phyloP scores from a whole-genome alignment of 1,140 invertebrate species.

The Zaprionus lachaisei region DNA sequence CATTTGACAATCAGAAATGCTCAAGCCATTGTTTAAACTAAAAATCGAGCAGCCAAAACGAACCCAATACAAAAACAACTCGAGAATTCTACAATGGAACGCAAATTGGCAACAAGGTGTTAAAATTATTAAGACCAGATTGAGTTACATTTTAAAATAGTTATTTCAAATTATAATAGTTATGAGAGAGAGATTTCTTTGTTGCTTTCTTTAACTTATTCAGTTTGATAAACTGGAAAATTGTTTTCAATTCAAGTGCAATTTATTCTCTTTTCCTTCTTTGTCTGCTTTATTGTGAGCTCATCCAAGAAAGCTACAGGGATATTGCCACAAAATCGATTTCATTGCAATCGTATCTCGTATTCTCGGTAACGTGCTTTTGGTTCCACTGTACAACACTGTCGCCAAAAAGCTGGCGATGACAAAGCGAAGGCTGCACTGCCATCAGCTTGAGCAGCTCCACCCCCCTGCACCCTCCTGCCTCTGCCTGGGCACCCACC shows the following conservation, averaged over 20 bases:
- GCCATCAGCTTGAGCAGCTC: conserved; percentile 3
- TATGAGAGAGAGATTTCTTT: neutral
- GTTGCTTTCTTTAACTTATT: neutral
- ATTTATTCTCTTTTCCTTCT: neutral
- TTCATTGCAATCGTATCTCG: conserved; percentile 3
- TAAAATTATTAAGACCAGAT: neutral
- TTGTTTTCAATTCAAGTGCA: neutral
- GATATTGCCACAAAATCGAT: neutral
- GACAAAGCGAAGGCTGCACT: conserved; percentile 41
- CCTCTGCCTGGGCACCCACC: neutral
- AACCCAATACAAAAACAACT: conserved; percentile 50
- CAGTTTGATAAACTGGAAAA: neutral
- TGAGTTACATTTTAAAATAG: too few relatives aligned
- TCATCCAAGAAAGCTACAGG: neutral
- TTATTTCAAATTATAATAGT: too few relatives aligned
- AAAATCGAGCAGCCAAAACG: conserved; percentile 64
- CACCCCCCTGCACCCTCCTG: neutral
- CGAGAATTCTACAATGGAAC: conserved; percentile 50
- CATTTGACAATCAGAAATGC: conserved; percentile 82
- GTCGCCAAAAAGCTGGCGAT: conserved; percentile 41
- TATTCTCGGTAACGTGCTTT: neutral
- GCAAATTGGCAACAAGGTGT: neutral
- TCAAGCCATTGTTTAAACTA: conserved; percentile 80
- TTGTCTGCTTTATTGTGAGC: neutral
- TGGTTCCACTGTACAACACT: conserved; percentile 37